phyloP scores from a whole-genome alignment of 2,888 invertebrate species.

The Mythimna impura region DNA sequence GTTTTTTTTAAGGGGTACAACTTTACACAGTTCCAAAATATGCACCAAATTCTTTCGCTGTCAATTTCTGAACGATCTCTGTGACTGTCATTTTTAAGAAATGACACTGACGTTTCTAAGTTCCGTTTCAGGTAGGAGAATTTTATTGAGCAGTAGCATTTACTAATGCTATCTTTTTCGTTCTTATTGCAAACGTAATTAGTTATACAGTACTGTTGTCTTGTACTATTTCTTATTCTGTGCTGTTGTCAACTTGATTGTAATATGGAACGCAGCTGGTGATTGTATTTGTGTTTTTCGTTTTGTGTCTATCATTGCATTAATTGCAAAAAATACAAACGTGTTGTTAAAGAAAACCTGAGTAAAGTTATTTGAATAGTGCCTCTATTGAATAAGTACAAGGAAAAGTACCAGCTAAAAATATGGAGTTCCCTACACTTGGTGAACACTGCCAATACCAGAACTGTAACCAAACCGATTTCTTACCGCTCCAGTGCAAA shows the following conservation, averaged over 20 bases:
- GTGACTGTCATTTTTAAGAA: slow-evolving; percentile 40
- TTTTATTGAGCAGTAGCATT: background rate
- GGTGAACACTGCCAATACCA: slow-evolving; percentile 92
- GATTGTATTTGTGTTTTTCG: background rate
- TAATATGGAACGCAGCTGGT: slow-evolving; percentile 12
- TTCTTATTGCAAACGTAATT: background rate
- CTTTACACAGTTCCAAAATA: background rate
- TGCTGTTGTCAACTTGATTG: slow-evolving; percentile 8
- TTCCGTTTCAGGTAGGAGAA: rapidly evolving
- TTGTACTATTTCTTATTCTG: too few relatives aligned
- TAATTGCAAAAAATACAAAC: background rate
- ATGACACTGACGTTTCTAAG: slow-evolving; percentile 11
- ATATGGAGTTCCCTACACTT: slow-evolving; percentile 94
- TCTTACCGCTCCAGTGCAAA: slow-evolving; percentile 92
- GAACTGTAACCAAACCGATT: slow-evolving; percentile 93
- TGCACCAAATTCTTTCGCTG: background rate
- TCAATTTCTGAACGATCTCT: slow-evolving; percentile 43
- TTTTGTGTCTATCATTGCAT: slow-evolving; percentile 12
- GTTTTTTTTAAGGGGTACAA: too few relatives aligned
- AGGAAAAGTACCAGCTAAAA: slow-evolving; percentile 2
- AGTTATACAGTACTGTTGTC: too few relatives aligned
- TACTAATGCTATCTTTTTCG: background rate
- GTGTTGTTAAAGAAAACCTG: background rate
- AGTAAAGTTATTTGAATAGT: background rate
- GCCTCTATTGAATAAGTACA: background rate